Conservation (phyloP, 2,113 vertebrate genomes). For the Gadus macrocephalus region DNA sequence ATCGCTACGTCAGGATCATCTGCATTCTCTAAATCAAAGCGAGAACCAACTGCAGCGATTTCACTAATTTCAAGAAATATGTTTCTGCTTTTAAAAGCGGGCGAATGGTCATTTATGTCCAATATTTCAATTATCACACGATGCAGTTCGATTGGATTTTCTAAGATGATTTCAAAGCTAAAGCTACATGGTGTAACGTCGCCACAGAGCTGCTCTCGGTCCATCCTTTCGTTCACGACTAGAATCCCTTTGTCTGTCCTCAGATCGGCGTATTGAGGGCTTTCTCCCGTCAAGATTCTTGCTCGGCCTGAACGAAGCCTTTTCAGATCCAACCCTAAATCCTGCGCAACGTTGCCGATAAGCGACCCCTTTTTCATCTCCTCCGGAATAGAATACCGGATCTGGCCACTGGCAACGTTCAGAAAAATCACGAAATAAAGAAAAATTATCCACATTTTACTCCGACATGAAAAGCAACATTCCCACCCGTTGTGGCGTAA, state of each 20-base stretch:
- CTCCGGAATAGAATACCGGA: slow-evolving; percentile 52
- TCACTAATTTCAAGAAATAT: slow-evolving; percentile 74
- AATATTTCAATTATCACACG: slow-evolving; percentile 49
- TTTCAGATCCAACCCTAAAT: slow-evolving; percentile 41
- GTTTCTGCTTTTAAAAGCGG: slow-evolving; percentile 69
- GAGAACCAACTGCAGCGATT: slow-evolving; percentile 62
- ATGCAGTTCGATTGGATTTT: slow-evolving; percentile 55
- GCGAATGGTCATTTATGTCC: slow-evolving; percentile 63
- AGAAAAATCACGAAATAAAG: slow-evolving; percentile 14
- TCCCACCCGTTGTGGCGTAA: background rate
- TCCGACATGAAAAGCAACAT: background rate
- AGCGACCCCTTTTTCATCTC: slow-evolving; percentile 25
- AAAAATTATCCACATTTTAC: background rate
- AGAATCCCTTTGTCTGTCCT: slow-evolving; percentile 28
- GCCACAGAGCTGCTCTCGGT: slow-evolving; percentile 54
- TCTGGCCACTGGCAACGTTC: slow-evolving; percentile 28
- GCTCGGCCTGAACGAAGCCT: slow-evolving; percentile 39
- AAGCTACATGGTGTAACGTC: slow-evolving; percentile 46
- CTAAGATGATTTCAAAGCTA: slow-evolving; percentile 53
- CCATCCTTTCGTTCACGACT: slow-evolving; percentile 40
- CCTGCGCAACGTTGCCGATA: slow-evolving; percentile 53
- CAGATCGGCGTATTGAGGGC: slow-evolving; percentile 16
- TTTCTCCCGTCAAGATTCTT: slow-evolving; percentile 14
- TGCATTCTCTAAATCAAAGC: slow-evolving; percentile 77
- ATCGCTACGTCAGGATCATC: slow-evolving; percentile 59